Percentiles rank a stretch among this genome's conserved stretches.
phyloP scores from a whole-genome alignment of 2,888 invertebrate genomes.

The Coenonympha glycerion region DNA sequence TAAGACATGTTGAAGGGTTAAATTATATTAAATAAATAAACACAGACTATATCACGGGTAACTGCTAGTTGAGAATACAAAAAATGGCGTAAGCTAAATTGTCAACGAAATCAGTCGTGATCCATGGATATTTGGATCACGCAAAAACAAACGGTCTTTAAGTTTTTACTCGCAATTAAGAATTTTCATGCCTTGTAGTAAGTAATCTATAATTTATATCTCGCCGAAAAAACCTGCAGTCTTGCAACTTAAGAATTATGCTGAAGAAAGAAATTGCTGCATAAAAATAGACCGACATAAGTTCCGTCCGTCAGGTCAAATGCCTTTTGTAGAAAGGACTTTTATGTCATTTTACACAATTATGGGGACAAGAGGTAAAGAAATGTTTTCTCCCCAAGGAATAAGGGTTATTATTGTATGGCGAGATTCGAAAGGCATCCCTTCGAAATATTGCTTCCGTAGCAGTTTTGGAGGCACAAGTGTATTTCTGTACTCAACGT shows the following conservation, averaged over 20 bases:
- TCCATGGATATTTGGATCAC: too few relatives aligned
- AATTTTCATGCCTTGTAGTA: too few relatives aligned
- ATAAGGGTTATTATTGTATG: slow-evolving; percentile 16
- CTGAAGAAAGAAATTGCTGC: slow-evolving; percentile 9
- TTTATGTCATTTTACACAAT: slow-evolving; percentile 10
- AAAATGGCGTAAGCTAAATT: too few relatives aligned
- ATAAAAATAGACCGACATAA: slow-evolving; percentile 14
- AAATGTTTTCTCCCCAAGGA: neutral
- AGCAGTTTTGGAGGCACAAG: slow-evolving; percentile 38
- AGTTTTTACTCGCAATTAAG: too few relatives aligned
- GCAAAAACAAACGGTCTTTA: too few relatives aligned
- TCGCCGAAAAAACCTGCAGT: slow-evolving; percentile 1
- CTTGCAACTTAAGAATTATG: neutral
- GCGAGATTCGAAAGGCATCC: slow-evolving; percentile 26
- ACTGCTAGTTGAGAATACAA: too few relatives aligned
- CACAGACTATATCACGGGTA: too few relatives aligned
- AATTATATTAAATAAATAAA: too few relatives aligned
- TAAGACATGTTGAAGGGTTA: too few relatives aligned
- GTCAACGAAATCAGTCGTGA: too few relatives aligned
- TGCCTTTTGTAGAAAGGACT: slow-evolving; percentile 11
- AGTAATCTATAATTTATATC: too few relatives aligned
- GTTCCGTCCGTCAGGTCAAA: slow-evolving; percentile 13
- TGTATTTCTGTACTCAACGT: slow-evolving; percentile 45
- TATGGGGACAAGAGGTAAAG: neutral
- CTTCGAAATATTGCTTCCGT: slow-evolving; percentile 29